A percentile compares a stretch with the other conserved stretches of the same genome.
phyloP scores from a whole-genome alignment of 2,797 vertebrate genomes.

The Parambassis ranga region DNA sequence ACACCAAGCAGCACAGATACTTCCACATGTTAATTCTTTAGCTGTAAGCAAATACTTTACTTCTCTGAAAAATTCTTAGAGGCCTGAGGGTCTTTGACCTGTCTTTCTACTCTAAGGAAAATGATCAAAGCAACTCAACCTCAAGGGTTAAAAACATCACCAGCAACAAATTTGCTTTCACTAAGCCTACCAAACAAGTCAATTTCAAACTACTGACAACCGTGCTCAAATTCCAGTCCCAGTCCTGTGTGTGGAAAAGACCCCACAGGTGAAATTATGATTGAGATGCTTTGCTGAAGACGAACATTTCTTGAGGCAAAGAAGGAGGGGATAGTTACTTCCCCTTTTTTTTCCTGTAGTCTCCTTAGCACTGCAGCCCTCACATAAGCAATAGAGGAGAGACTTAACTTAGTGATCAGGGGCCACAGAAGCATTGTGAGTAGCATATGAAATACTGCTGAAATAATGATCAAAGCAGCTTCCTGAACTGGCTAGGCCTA shows the following conservation, averaged over 20 bases:
- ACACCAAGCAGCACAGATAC: not conserved
- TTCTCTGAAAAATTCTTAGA: conserved; percentile 37
- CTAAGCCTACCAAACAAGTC: conserved; percentile 34
- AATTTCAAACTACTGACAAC: conserved; percentile 39
- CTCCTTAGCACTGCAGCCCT: conserved; percentile 18
- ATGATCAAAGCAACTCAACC: conserved; percentile 45
- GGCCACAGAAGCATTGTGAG: conserved; percentile 38
- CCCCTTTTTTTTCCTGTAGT: not conserved
- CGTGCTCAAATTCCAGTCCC: conserved; percentile 45
- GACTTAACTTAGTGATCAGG: conserved; percentile 38
- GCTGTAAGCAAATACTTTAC: conserved; percentile 35
- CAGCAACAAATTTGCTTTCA: conserved; percentile 57
- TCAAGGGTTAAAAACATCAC: conserved; percentile 51
- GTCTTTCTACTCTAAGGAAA: conserved; percentile 28
- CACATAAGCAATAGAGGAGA: conserved; percentile 14
- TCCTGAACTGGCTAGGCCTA: conserved; percentile 27
- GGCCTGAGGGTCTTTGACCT: conserved; percentile 35
- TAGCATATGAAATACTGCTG: conserved; percentile 58
- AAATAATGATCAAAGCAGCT: conserved; percentile 67
- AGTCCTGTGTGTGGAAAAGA: conserved; percentile 29
- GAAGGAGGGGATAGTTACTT: conserved; percentile 21
- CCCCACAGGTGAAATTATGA: conserved; percentile 53
- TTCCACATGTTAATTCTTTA: not conserved
- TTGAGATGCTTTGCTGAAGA: conserved; percentile 49
- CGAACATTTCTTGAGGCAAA: conserved; percentile 45